A percentile compares a stretch with the other conserved stretches of the same genome.
Evolutionary conservation across 1,140 invertebrate genomes (phyloP).

Genomic region (Drosophila mauritiana): DNA sequence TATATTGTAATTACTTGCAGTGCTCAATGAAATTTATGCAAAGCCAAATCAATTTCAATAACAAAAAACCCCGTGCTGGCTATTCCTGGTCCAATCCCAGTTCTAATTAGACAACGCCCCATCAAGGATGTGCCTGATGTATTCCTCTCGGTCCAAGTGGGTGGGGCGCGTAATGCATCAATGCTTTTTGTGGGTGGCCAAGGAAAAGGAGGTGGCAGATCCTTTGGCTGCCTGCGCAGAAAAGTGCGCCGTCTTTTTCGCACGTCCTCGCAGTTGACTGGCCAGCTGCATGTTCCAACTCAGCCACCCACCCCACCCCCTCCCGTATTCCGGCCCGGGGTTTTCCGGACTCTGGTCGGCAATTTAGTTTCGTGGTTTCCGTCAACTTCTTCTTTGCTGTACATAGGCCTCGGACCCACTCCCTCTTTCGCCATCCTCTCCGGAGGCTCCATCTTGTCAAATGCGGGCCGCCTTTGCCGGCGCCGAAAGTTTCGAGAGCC

Average conservation of each 20-base stretch:
- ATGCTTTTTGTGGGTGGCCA: slow-evolving; percentile 17
- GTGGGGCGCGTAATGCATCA: slow-evolving; percentile 55
- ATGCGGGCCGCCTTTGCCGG: slow-evolving; percentile 45
- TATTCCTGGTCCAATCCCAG: slow-evolving; percentile 31
- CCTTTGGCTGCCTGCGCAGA: slow-evolving; percentile 68
- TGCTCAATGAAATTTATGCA: slow-evolving; percentile 76
- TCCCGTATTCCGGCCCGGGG: neutral
- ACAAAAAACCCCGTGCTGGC: slow-evolving; percentile 39
- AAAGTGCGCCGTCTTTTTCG: slow-evolving; percentile 79
- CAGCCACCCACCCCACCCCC: neutral
- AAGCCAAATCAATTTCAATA: slow-evolving; percentile 82
- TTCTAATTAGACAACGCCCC: slow-evolving; percentile 69
- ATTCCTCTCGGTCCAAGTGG: slow-evolving; percentile 8
- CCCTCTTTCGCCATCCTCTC: neutral
- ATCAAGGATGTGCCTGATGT: slow-evolving; percentile 29
- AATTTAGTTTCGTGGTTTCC: slow-evolving; percentile 81
- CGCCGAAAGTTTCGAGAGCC: slow-evolving; percentile 60
- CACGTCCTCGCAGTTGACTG: slow-evolving; percentile 63
- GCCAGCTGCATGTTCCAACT: slow-evolving; percentile 17
- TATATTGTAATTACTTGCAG: slow-evolving; percentile 79
- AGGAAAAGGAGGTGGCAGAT: slow-evolving; percentile 21
- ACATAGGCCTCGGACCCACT: slow-evolving; percentile 45
- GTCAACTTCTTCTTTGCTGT: slow-evolving; percentile 69
- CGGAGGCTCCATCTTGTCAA: slow-evolving; percentile 61
- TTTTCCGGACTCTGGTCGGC: slow-evolving; percentile 28